Percentiles rank a stretch among this genome's conserved stretches.
Evolutionary conservation across 1,140 invertebrate genomes (phyloP).

Genomic region (Papilio xuthus): DNA sequence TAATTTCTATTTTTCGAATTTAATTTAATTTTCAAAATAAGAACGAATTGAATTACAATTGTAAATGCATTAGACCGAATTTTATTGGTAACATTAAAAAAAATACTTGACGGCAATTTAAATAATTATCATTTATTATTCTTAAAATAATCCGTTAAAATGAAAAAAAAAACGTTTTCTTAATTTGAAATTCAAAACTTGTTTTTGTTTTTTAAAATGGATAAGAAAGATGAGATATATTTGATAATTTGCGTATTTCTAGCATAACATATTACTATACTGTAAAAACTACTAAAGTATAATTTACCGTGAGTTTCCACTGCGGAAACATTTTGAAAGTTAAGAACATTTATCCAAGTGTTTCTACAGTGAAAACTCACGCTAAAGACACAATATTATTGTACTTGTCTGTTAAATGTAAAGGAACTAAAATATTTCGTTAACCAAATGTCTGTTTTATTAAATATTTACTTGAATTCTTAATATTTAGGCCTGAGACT

Average conservation of each 20-base stretch:
- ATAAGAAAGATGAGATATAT: too few relatives aligned
- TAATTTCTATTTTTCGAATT: too few relatives aligned
- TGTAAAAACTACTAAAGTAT: too few relatives aligned
- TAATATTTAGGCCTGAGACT: background rate
- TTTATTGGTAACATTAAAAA: slow-evolving; percentile 30
- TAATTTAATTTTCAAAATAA: background rate
- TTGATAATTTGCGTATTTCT: too few relatives aligned
- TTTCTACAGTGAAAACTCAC: background rate
- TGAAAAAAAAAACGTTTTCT: background rate
- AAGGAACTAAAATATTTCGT: background rate
- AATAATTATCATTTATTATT: background rate
- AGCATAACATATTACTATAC: too few relatives aligned
- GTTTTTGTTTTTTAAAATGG: too few relatives aligned
- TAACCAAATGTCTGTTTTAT: background rate
- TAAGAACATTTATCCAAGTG: background rate
- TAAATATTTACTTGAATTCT: background rate
- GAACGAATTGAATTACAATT: background rate
- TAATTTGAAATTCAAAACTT: background rate
- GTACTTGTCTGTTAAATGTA: background rate
- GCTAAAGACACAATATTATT: background rate
- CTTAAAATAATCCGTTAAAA: background rate
- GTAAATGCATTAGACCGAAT: background rate
- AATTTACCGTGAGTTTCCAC: too few relatives aligned
- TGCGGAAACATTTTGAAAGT: background rate
- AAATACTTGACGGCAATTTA: background rate